These are phyloP conservation scores for Volucella inflata DNA, from an alignment of 2,888 invertebrate genomes.

Conservation along the genomic window DNA sequence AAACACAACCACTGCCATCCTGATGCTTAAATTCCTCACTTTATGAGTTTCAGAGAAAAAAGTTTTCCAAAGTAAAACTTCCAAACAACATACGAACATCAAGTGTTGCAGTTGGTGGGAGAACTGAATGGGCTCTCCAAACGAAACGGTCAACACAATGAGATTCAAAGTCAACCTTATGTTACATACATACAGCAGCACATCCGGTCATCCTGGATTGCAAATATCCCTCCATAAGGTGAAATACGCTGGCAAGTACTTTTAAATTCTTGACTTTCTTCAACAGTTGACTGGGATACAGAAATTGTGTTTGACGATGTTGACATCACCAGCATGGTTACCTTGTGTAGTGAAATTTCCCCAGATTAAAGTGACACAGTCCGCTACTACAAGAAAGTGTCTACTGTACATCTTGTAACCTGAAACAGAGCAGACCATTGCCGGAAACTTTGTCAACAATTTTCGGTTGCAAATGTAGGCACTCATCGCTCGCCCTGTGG, in stretches of 20 bases:
- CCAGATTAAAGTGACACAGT: slow-evolving; percentile 8
- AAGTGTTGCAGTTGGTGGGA: slow-evolving; percentile 9
- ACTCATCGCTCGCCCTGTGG: not conserved
- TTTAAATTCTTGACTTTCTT: slow-evolving; percentile 5
- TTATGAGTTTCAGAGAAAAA: slow-evolving; percentile 13
- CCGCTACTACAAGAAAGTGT: not conserved
- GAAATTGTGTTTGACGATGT: not conserved
- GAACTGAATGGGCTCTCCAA: slow-evolving; percentile 8
- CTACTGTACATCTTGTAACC: not conserved
- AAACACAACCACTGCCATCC: not conserved
- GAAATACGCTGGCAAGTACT: too few relatives aligned
- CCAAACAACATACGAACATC: not conserved
- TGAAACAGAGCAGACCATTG: slow-evolving; percentile 14
- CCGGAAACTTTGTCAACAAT: slow-evolving; percentile 47
- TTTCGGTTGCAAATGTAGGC: slow-evolving; percentile 29
- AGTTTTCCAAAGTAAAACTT: not conserved
- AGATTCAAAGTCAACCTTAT: not conserved
- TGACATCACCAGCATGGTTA: not conserved
- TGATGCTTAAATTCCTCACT: not conserved
- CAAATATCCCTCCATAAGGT: not conserved
- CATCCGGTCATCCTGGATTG: not conserved
- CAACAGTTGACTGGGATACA: slow-evolving; percentile 9
- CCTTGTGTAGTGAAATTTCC: not conserved
- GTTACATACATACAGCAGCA: not conserved
- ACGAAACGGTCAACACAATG: slow-evolving; percentile 2